Percentiles rank a stretch among this genome's conserved stretches.
These are phyloP conservation scores for Hydractinia echinata DNA, from an alignment of 30 jellyfish, hydroid and myxozoan genomes.

Conservation along the genomic window DNA sequence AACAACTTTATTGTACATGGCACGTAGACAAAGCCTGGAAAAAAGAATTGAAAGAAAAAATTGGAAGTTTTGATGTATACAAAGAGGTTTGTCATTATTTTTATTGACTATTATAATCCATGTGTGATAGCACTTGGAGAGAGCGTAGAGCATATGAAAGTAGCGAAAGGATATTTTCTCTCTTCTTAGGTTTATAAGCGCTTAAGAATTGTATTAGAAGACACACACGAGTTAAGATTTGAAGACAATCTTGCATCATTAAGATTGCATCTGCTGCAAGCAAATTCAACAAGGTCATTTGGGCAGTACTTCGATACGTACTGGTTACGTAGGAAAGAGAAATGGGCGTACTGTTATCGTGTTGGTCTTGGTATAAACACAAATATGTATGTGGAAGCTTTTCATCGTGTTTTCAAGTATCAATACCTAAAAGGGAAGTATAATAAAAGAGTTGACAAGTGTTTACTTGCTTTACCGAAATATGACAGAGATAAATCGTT, in stretches of 20 bases:
- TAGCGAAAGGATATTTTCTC: too few relatives aligned
- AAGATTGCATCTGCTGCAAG: too few relatives aligned
- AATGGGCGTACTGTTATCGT: constrained; percentile 23
- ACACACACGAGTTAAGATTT: too few relatives aligned
- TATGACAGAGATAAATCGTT: constrained; percentile 16
- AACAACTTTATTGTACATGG: constrained; percentile 40
- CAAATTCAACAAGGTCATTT: too few relatives aligned
- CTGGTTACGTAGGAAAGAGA: background rate
- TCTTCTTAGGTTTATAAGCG: too few relatives aligned
- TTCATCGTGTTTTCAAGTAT: constrained; percentile 45
- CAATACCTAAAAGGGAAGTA: constrained; percentile 35
- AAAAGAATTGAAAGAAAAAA: constrained; percentile 26
- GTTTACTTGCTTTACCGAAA: constrained; percentile 32
- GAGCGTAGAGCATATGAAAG: too few relatives aligned
- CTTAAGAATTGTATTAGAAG: too few relatives aligned
- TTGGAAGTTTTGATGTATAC: constrained; percentile 3
- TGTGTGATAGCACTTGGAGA: too few relatives aligned
- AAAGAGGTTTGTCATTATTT: too few relatives aligned
- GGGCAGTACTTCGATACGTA: background rate
- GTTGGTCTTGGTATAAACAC: constrained; percentile 48
- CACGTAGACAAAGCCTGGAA: constrained; percentile 51
- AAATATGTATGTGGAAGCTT: constrained; percentile 53
- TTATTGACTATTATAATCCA: too few relatives aligned
- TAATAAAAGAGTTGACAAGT: constrained; percentile 38
- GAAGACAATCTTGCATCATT: too few relatives aligned